These are phyloP conservation scores for Gallinago jamesoni DNA, from an alignment of 2,113 vertebrate genomes.

Conservation along the genomic window DNA sequence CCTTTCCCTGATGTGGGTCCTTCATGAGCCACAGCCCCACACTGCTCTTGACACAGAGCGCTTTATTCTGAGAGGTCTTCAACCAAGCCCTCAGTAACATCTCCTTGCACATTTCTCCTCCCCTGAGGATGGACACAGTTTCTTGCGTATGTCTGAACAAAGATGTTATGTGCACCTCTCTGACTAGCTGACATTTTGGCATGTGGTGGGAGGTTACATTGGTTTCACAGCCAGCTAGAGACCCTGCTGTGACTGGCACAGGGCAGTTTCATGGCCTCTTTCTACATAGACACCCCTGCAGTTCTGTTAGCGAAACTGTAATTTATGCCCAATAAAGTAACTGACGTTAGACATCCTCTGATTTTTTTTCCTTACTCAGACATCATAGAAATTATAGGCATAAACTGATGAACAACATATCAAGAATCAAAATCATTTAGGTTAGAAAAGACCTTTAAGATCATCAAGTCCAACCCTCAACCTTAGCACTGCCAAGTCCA, in stretches of 20 bases:
- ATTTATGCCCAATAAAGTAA: background rate
- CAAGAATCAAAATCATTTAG: background rate
- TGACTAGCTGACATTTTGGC: too few species aligned
- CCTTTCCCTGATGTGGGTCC: background rate
- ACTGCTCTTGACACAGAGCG: fast-evolving
- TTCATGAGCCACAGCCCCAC: background rate
- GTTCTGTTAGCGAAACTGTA: background rate
- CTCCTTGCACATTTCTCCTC: background rate
- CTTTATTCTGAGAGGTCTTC: background rate
- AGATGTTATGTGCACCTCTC: background rate
- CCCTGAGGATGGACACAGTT: background rate
- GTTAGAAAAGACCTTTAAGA: background rate
- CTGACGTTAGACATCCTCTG: background rate
- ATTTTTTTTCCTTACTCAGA: background rate
- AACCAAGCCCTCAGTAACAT: background rate
- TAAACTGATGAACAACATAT: background rate
- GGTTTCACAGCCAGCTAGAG: background rate
- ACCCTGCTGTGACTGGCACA: background rate
- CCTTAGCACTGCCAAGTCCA: background rate
- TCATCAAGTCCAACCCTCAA: background rate
- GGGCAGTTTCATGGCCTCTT: background rate
- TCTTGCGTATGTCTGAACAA: background rate
- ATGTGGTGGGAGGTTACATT: too few species aligned
- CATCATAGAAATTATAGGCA: background rate
- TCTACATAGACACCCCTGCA: background rate